These are phyloP conservation scores for Vespertilio murinus DNA, from an alignment of 2,797 vertebrate species.

Conservation along the genomic window DNA sequence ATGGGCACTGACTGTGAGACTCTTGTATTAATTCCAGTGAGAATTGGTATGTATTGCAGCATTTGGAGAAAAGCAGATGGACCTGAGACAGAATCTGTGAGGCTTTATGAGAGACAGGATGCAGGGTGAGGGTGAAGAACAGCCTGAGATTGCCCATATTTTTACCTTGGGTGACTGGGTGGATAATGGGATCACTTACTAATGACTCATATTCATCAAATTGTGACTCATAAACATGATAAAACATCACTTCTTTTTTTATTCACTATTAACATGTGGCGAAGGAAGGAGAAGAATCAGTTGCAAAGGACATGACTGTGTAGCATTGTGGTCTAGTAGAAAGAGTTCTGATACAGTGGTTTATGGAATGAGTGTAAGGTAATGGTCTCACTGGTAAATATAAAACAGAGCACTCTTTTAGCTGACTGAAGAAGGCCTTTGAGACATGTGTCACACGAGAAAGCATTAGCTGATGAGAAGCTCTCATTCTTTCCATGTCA, in stretches of 20 bases:
- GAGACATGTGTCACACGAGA: not conserved
- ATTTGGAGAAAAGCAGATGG: not conserved
- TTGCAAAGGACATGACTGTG: not conserved
- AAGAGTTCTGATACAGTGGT: not conserved
- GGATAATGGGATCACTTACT: not conserved
- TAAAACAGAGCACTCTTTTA: not conserved
- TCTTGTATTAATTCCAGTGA: not conserved
- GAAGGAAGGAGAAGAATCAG: not conserved
- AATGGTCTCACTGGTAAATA: not conserved
- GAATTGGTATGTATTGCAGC: not conserved
- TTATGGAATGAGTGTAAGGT: not conserved
- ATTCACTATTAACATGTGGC: not conserved
- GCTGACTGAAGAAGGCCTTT: not conserved
- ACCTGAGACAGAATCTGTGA: not conserved
- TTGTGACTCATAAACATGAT: slow-evolving; percentile 39
- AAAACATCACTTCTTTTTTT: slow-evolving; percentile 26
- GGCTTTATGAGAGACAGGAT: not conserved
- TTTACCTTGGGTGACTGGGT: not conserved
- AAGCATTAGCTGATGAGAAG: not conserved
- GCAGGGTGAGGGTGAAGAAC: not conserved
- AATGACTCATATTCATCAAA: not conserved
- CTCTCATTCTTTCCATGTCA: not conserved
- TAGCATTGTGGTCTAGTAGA: not conserved
- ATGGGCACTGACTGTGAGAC: not conserved
- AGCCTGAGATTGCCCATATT: not conserved